Conservation (phyloP, 1,140 invertebrate species). For the Pygmarrhopalites habei region DNA sequence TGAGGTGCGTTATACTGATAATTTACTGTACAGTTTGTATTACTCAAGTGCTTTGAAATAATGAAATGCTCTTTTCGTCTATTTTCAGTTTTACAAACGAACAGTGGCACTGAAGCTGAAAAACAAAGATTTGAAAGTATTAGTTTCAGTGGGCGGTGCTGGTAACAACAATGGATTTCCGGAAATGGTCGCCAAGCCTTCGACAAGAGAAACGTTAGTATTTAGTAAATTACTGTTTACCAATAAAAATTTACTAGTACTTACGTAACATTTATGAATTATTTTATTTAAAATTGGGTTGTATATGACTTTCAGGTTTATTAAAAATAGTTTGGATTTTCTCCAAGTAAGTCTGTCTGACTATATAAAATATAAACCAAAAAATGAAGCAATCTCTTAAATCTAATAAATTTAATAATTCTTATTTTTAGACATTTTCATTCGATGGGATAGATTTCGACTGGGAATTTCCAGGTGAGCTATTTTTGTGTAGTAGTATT, state of each 20-base stretch:
- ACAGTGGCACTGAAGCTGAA: constrained; percentile 54
- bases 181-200: constrained; percentile 60
- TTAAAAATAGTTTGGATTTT: constrained; percentile 55
- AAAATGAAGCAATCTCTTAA: too few relatives aligned
- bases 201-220: too few relatives aligned
- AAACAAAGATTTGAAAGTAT: constrained; percentile 64
- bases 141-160: constrained; percentile 63
- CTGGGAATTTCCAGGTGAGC: constrained; percentile 81
- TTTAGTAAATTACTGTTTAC: too few relatives aligned
- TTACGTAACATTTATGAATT: too few relatives aligned
- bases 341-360: too few relatives aligned
- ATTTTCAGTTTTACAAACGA: constrained; percentile 47
- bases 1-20: constrained; percentile 30
- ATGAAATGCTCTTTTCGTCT: too few relatives aligned
- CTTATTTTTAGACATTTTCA: constrained; percentile 54
- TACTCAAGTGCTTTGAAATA: background rate
- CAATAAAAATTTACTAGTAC: too few relatives aligned
- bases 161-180: constrained; percentile 53
- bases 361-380: too few relatives aligned
- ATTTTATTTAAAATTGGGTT: background rate
- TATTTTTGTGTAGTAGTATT: too few relatives aligned
- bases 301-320: constrained; percentile 59
- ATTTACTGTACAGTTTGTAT: background rate
- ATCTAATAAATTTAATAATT: too few relatives aligned
- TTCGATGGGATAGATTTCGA: constrained; percentile 78